These are phyloP conservation scores for Danaus melanippus DNA, from an alignment of 1,140 invertebrate genomes.

Conservation along the genomic window DNA sequence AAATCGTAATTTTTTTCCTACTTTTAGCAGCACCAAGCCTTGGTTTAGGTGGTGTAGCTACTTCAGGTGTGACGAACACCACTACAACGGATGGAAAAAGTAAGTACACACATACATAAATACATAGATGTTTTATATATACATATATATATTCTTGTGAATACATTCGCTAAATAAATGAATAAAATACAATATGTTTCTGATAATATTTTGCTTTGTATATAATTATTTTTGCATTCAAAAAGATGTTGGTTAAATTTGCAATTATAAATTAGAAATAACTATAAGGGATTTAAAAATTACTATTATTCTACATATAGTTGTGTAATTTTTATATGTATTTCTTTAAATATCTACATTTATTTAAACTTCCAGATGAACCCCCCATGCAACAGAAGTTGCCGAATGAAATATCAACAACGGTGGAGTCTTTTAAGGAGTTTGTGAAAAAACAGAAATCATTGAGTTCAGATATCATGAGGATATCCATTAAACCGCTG, in stretches of 20 bases:
- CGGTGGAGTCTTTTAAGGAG: conserved; percentile 77
- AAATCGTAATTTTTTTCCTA: conserved; percentile 12
- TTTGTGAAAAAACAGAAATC: conserved; percentile 89
- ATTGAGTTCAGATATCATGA: conserved; percentile 85
- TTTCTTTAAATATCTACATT: neutral
- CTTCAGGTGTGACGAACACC: conserved; percentile 26
- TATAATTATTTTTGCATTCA: too few species aligned
- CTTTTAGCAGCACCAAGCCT: conserved; percentile 43
- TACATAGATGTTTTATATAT: neutral
- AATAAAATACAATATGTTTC: conserved; percentile 7
- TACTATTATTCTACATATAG: too few species aligned
- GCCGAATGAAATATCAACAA: conserved; percentile 79
- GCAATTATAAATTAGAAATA: too few species aligned
- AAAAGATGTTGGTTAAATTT: too few species aligned
- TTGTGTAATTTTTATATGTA: conserved; percentile 1
- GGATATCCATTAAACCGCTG: conserved; percentile 79
- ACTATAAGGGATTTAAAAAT: too few species aligned
- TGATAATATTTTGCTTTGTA: too few species aligned
- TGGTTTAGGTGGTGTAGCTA: conserved; percentile 43
- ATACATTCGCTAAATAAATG: too few species aligned
- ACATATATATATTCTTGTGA: too few species aligned
- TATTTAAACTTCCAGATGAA: conserved; percentile 34
- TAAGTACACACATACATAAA: conserved; percentile 23
- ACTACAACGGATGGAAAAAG: conserved; percentile 45
- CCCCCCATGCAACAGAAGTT: conserved; percentile 68